Base-by-base conservation (phyloP, 1,140 invertebrate genomes). In the Chlorops oryzae region DNA sequence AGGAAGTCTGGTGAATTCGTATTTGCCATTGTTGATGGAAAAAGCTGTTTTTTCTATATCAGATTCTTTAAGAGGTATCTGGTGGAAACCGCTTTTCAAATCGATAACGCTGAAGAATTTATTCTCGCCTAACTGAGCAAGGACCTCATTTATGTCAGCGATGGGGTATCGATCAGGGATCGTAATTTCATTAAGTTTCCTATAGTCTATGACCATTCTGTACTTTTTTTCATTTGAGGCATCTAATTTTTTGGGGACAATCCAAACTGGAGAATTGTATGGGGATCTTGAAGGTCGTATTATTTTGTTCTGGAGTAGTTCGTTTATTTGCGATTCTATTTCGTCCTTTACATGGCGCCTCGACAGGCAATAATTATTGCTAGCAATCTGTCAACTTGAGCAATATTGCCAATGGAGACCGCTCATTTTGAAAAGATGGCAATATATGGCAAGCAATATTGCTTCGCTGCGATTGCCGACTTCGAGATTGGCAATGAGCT, bases 11-110 rank as follows among this genome's bases (percentile, higher is more conserved):
- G 39, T 47, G 25, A 44, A 44, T 13, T 47, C 50, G 77, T 77
- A 52, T 65, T 73, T 49, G 52, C 61, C 9, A 56, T 52, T 13
- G 23, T 61, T 57, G 3, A 66, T 69, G 28, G 59, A 66, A 48
- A 73, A 73, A 0, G 66, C 70, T 1, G 72, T 73, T 40, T 74
- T 68, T 25, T 57, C 62, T 45, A 65, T 62, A 6, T 68, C 62
- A 27, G 59, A 32, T 44, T 55, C 41, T 32, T 65, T 54, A 4
- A 74, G 55, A 7, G 53, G 52, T 2, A 74, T 57, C 58, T 80
- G 78, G 55, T 74, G 75, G 54, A 74, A 80, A 6, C 78, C 78
- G 25, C 55, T 60, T 3, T 59, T 59, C 3, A 77, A 48, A 63
- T 80, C 74, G 13, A 79, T 39, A 2, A 68, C 65, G 4, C 65